Base-by-base conservation (phyloP, 2,888 invertebrate genomes). In the Torymus aiolomorphi region DNA sequence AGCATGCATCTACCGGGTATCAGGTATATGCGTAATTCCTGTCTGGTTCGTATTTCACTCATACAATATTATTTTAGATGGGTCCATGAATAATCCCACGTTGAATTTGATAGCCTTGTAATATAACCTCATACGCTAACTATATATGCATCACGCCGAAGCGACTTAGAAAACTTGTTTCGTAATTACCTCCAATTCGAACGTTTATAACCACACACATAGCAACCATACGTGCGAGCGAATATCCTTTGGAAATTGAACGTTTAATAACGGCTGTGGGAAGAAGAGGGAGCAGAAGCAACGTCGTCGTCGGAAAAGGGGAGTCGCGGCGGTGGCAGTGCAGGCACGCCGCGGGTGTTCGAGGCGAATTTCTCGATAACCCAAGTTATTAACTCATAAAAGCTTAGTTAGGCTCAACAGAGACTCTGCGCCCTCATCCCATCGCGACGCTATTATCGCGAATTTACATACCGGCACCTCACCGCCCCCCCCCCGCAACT, bases 301-400 rank as follows among this genome's bases (percentile, higher is more conserved):
- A 8, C 42, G 8, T 42, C 42, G 42, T 1, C 20, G 20, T 20
- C 20, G 59, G 18, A 18, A 14, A 16, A 54, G 42, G 11, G 14
- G 16, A 16, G 62, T 57, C 57, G 8, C 42, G 49, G 2, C 13
- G 31, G 8, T 8, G 42, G 5, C 42, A 42, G 8, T 42, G 42
- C 8, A 8, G 42, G 42, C 42, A 42, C 49, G 18, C 18, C n/a
- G 49, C 66, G 61, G 81, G 54, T 67, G 75, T 67, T 78, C 62
- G 16, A 72, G 86, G 86, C 85, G 86, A 88, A 88, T 87, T 88
- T 87, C 87, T 87, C 89, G 89, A 89, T 89, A 89, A 89, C 87
- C 87, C 88, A 86, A 89, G 89, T 89, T 89, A 89, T 89, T 89
- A 89, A 89, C 88, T 89, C 88, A 89, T 89, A 89, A 89, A 89